A percentile compares a stretch with the other conserved stretches of the same genome.
Evolutionary conservation across 2,888 invertebrate species (phyloP).

Genomic region (Melanophora roralis): DNA sequence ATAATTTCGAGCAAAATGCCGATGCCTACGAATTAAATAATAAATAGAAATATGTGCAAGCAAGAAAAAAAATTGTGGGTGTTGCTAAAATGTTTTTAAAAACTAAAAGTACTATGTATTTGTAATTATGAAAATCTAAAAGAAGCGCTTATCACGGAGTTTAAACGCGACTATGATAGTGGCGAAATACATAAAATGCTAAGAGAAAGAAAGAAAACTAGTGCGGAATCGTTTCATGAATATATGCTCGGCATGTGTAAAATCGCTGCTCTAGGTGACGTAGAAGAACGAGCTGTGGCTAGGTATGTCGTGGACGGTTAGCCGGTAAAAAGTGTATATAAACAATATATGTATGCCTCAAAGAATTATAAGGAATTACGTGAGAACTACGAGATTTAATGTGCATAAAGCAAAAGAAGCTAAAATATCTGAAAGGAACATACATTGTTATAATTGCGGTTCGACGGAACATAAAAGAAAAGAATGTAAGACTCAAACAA

Average conservation of each 20-base stretch:
- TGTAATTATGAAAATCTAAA: not conserved
- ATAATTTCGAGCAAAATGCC: not conserved
- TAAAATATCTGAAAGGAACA: not conserved
- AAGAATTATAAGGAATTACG: slow-evolving; percentile 18
- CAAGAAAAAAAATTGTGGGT: not conserved
- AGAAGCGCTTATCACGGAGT: not conserved
- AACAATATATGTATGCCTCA: not conserved
- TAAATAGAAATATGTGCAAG: not conserved
- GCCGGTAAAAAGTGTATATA: not conserved
- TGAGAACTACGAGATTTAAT: slow-evolving; percentile 1
- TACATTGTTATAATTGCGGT: slow-evolving; percentile 23
- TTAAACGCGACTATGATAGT: not conserved
- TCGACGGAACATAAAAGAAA: slow-evolving; percentile 6
- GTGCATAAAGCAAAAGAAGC: not conserved
- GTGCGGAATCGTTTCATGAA: slow-evolving; percentile 17
- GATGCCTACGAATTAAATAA: not conserved
- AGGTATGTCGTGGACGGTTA: slow-evolving; percentile 20
- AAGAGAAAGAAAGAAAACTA: not conserved
- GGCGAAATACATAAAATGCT: slow-evolving; percentile 27
- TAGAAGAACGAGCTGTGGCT: slow-evolving; percentile 21
- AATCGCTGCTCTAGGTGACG: slow-evolving; percentile 24
- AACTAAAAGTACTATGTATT: not conserved
- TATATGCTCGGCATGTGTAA: slow-evolving; percentile 23
- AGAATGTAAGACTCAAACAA: slow-evolving; percentile 7
- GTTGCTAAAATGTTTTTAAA: not conserved